Evolutionary conservation across 1,140 invertebrate genomes (phyloP).

Genomic region (Palaemon carinicauda): DNA sequence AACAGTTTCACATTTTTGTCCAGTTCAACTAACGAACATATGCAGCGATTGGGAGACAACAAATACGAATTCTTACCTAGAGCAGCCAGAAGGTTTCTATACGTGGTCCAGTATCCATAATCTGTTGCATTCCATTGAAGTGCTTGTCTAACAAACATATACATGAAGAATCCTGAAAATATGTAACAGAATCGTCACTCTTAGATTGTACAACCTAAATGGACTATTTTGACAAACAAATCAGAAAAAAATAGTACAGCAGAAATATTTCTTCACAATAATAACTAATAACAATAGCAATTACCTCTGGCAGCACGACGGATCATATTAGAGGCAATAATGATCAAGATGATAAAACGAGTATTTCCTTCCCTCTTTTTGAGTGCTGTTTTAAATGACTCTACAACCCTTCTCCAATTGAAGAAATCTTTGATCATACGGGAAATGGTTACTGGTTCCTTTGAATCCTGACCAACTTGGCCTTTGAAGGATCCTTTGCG

Average conservation of each 20-base stretch:
- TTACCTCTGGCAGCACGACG: slow-evolving; percentile 45
- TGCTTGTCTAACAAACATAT: background rate
- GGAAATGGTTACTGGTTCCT: background rate
- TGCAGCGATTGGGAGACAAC: background rate
- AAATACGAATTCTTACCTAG: background rate
- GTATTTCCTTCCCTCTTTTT: slow-evolving; percentile 30
- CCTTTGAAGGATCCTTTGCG: background rate
- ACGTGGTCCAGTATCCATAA: slow-evolving; percentile 6
- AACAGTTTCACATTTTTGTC: background rate
- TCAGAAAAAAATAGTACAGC: too few relatives aligned
- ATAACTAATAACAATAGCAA: background rate
- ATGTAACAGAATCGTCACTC: background rate
- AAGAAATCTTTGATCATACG: slow-evolving; percentile 36
- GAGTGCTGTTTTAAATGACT: slow-evolving; percentile 49
- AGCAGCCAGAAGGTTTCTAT: slow-evolving; percentile 5
- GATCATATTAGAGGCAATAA: slow-evolving; percentile 31
- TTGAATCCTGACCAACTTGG: background rate
- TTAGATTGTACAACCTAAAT: background rate
- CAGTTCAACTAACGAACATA: background rate
- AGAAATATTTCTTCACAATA: background rate
- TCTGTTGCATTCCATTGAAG: background rate
- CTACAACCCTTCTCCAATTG: slow-evolving; percentile 38
- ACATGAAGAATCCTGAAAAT: slow-evolving; percentile 12
- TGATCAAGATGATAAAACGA: slow-evolving; percentile 21
- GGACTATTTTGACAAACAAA: background rate